These are phyloP conservation scores for Brachyhypopomus gauderio DNA, from an alignment of 2,113 vertebrate species.

Conservation along the genomic window DNA sequence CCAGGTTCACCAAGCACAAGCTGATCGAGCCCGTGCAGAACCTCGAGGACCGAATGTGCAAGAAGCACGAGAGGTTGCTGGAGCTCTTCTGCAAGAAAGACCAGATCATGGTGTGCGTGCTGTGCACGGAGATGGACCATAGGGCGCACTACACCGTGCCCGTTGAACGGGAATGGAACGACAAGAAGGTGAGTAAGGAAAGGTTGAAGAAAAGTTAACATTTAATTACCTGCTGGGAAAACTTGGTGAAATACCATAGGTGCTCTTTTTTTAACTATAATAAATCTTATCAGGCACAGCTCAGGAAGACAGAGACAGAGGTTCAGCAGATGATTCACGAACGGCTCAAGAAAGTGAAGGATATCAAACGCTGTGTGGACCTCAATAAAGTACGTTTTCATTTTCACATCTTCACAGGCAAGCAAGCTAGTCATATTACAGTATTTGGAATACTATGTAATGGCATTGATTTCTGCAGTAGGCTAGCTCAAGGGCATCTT, in stretches of 20 bases:
- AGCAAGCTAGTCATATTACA: background rate
- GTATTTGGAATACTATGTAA: no score
- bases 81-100: conserved; percentile 81
- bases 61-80: conserved; percentile 73
- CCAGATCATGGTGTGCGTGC: conserved; percentile 75
- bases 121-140: conserved; percentile 78
- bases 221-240: no score
- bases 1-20: conserved; percentile 78
- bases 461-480: no score
- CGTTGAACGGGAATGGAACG: conserved; percentile 73
- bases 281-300: conserved; percentile 62
- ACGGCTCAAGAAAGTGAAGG: conserved; percentile 72
- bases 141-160: conserved; percentile 75
- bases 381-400: conserved; percentile 69
- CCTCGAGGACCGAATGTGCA: conserved; percentile 78
- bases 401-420: background rate
- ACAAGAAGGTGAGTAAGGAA: conserved; percentile 70
- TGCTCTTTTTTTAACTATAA: background rate
- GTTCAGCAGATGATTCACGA: conserved; percentile 78
- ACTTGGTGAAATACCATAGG: no score
- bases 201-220: background rate
- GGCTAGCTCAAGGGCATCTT: no score
- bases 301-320: conserved; percentile 73
- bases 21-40: conserved; percentile 75
- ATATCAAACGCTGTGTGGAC: conserved; percentile 70